These are phyloP conservation scores for Phycodurus eques DNA, from an alignment of 2,113 vertebrate species.

Conservation along the genomic window DNA sequence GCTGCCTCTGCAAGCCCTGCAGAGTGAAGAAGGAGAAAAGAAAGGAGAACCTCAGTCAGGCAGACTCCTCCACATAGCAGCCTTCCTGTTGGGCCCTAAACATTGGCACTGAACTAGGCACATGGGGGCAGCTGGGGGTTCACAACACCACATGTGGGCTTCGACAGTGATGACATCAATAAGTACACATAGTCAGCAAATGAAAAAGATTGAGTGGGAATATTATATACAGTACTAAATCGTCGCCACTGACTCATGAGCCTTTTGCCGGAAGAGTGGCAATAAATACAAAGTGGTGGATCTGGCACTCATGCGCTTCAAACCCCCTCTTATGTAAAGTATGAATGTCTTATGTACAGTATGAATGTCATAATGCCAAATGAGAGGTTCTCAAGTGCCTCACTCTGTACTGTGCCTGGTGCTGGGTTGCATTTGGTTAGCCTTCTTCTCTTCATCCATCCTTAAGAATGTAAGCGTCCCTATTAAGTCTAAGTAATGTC, in stretches of 20 bases:
- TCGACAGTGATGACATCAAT: neutral
- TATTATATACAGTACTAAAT: neutral
- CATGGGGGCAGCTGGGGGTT: neutral
- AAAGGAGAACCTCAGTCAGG: conserved; percentile 59
- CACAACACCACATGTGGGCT: no score
- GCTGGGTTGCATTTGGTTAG: conserved; percentile 59
- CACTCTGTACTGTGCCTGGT: conserved; percentile 69
- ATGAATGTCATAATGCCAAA: conserved; percentile 63
- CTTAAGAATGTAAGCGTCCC: neutral
- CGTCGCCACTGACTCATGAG: neutral
- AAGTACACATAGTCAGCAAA: neutral
- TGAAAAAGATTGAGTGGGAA: neutral
- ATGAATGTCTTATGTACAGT: conserved; percentile 56
- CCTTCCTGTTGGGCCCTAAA: neutral
- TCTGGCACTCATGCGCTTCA: conserved; percentile 23
- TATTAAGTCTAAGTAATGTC: neutral
- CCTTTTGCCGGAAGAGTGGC: neutral
- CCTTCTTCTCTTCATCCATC: conserved; percentile 55
- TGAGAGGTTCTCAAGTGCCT: conserved; percentile 74
- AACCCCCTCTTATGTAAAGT: conserved; percentile 51
- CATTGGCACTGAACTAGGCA: neutral
- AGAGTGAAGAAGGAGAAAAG: conserved; percentile 72
- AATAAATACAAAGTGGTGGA: neutral
- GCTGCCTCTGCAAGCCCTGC: conserved; percentile 91
- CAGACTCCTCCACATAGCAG: conserved; percentile 63